A percentile compares a stretch with the other conserved stretches of the same genome.
Evolutionary conservation across 1,140 invertebrate species (phyloP).

Genomic region (Zaprionus taronus): DNA sequence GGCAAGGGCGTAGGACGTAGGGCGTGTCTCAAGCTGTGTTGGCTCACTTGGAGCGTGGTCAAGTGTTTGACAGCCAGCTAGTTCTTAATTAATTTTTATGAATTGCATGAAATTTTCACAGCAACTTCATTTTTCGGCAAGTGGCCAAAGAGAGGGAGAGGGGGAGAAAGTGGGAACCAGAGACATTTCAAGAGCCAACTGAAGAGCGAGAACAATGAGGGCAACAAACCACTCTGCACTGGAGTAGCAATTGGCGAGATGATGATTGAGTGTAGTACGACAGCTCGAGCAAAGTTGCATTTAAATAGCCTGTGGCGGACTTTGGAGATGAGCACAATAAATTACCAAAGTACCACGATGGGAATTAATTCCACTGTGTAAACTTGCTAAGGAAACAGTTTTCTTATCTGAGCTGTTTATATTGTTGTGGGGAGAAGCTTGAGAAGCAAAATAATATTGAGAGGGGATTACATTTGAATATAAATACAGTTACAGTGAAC

Average conservation of each 20-base stretch:
- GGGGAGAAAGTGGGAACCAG: background rate
- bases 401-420: background rate
- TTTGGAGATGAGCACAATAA: background rate
- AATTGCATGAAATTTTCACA: slow-evolving; percentile 71
- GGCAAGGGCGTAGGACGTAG: background rate
- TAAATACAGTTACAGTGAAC: background rate
- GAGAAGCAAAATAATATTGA: background rate
- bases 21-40: slow-evolving; percentile 45
- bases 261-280: slow-evolving; percentile 22
- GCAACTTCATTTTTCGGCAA: slow-evolving; percentile 61
- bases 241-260: slow-evolving; percentile 24
- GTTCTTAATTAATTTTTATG: slow-evolving; percentile 82
- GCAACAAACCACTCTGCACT: slow-evolving; percentile 12
- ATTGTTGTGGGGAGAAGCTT: background rate
- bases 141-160: slow-evolving; percentile 13
- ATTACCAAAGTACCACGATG: background rate
- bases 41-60: slow-evolving; percentile 60
- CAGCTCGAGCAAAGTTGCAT: slow-evolving; percentile 8
- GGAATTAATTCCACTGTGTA: background rate
- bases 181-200: background rate
- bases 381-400: background rate
- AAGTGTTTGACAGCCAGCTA: slow-evolving; percentile 65
- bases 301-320: slow-evolving; percentile 20
- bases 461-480: background rate
- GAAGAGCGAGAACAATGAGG: slow-evolving; percentile 20